A percentile compares a stretch with the other conserved stretches of the same genome.
These are phyloP conservation scores for Cydia strobilella DNA, from an alignment of 1,140 invertebrate genomes.

Conservation along the genomic window DNA sequence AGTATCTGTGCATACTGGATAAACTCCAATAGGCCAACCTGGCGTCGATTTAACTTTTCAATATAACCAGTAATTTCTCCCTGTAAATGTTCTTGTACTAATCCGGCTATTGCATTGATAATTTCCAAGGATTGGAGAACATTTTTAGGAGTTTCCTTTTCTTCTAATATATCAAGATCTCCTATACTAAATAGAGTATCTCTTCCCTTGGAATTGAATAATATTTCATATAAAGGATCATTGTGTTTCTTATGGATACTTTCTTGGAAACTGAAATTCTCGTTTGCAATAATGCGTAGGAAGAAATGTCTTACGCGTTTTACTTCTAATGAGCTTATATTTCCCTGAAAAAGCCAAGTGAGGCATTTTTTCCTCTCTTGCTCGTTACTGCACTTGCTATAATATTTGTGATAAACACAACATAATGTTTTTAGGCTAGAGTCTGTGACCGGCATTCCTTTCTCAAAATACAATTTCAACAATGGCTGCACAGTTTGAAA, in stretches of 20 bases:
- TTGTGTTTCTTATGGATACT: conserved; percentile 31
- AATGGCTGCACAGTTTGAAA: conserved; percentile 56
- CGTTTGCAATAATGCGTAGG: conserved; percentile 55
- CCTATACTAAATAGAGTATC: conserved; percentile 66
- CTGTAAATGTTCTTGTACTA: conserved; percentile 42
- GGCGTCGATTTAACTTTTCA: conserved; percentile 39
- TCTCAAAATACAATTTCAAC: conserved; percentile 60
- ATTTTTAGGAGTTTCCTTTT: not conserved
- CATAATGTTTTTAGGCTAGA: conserved; percentile 56
- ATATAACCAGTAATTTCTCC: conserved; percentile 39
- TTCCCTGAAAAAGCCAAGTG: conserved; percentile 53
- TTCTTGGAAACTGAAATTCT: conserved; percentile 46
- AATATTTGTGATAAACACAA: conserved; percentile 55
- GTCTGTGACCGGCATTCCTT: conserved; percentile 62
- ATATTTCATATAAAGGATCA: conserved; percentile 45
- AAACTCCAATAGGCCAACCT: conserved; percentile 43
- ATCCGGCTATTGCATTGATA: conserved; percentile 39
- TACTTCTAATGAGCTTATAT: conserved; percentile 43
- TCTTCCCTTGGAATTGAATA: conserved; percentile 59
- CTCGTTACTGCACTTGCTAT: conserved; percentile 53
- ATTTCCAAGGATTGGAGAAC: conserved; percentile 44
- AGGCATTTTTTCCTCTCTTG: conserved; percentile 54
- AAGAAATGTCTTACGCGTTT: conserved; percentile 46
- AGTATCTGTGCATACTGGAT: conserved; percentile 48
- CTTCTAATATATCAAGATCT: conserved; percentile 45